Base-by-base conservation (phyloP, 2,888 invertebrate species). In the Trachelus iudaicus region DNA sequence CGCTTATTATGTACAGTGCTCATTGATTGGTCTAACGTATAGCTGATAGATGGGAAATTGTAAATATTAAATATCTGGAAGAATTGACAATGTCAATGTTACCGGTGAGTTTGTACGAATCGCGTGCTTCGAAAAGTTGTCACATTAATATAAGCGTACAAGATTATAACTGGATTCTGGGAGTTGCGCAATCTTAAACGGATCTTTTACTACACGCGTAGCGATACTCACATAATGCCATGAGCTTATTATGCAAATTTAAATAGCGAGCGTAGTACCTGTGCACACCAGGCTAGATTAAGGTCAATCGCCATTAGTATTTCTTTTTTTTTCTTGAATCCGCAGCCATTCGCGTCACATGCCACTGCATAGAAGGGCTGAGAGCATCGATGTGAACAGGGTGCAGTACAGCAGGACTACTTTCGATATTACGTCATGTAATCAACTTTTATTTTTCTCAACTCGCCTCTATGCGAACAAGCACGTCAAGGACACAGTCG, bases 381-480 rank as follows among this genome's bases (percentile, higher is more conserved):
- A 30, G 74, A 15, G 33, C 23, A 71, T 13, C 71, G 31, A 31
- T 31, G 31, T 31, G 15, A 34, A 71, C 33, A 31, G 33, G 71
- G 71, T 33, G 71, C 71, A 56, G 56, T 56, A 15, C 23, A 56
- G 76, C 69, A 77, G 78, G 83, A 84, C 82, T 76, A 85, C 80
- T 86, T 84, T 84, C 83, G 79, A 83, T 85, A 82, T 87, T 85
- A 83, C 83, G 79, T 81, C 83, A 87, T 71, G 74, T 34, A 12
- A 77, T 77, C 30, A n/a, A 73, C 71, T 74, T 23, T 33, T 75
- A 83, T 81, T 82, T 81, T 81, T 79, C 81, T 71, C 68, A 73
- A 40, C 69, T 37, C 13, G 13, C 31, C 23, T 15, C 31, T 71
- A 15, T 30, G 33, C 71, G 11, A 71, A 13, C 71, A 11, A n/a